Evolutionary conservation across 2,888 invertebrate species (phyloP), one percentile per base, ranked within the genome.

Genomic region (Panzeria rudis): DNA sequence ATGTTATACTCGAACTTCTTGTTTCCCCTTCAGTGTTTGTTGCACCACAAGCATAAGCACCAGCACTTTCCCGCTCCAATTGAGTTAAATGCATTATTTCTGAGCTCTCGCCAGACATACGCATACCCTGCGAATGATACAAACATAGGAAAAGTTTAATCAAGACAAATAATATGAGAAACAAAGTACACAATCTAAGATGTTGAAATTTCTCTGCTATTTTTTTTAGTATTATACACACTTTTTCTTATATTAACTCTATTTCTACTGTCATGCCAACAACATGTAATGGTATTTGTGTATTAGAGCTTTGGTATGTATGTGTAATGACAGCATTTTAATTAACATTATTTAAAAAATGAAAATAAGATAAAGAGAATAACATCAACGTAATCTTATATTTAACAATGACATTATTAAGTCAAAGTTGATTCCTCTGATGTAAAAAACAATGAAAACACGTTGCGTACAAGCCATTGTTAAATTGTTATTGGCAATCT

Each of bases 31-130:
- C 96, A 1, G 95, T 93, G 91, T 97, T 97, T 84, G 94, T 94
- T 5, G 97, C 97, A 72, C 96, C 94, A 91, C 97, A 97, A 35
- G 96, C 94, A 92, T 97, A 98, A 76, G 96, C 94, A 2, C 97
- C 96, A 0, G 95, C 95, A 88, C 95, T 95, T 87, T 95, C 95
- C 87, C 96, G 94, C 87, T 95, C 94, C 87, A 97, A 93, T 76
- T 94, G 94, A 89, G 95, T 94, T 79, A 97, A 93, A 84, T 95
- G 94, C 89, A 97, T 93, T 86, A 94, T 95, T 90, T 93, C 93
- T 71, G 91, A 89, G 86, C 89, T 90, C 88, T 93, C 93, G 66
- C 93, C 93, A 87, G 93, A 92, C 93, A 93, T 93, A 88, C 93
- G 92, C 93, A 93, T 93, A 84, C 92, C 92, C 93, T 93, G 89